These are phyloP conservation scores for Phyllotreta cruciferae DNA, from an alignment of 2,888 invertebrate genomes.

Conservation along the genomic window DNA sequence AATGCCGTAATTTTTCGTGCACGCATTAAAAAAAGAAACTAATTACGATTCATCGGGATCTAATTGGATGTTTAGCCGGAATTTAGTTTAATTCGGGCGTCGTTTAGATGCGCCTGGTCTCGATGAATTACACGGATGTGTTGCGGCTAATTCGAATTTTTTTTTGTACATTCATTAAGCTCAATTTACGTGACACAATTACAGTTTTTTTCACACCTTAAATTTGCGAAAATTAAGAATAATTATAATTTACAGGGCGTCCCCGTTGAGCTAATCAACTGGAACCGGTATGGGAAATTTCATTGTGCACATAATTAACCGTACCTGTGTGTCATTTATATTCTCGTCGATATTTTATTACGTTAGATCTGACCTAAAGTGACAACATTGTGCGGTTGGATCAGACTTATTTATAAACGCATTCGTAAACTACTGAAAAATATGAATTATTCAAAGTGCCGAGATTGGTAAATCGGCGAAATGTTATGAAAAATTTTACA, in stretches of 20 bases:
- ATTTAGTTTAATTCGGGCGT: slow-evolving; percentile 5
- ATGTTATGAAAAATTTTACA: slow-evolving; percentile 12
- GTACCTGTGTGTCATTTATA: slow-evolving; percentile 27
- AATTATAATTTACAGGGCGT: neutral
- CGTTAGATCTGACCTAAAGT: slow-evolving; percentile 29
- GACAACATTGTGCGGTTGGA: slow-evolving; percentile 34
- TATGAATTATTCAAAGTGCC: slow-evolving; percentile 31
- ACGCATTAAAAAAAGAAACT: slow-evolving; percentile 1
- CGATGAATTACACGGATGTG: neutral
- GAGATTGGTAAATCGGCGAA: slow-evolving; percentile 20
- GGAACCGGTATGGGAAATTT: slow-evolving; percentile 3
- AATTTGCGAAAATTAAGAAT: neutral
- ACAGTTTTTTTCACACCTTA: too few relatives aligned
- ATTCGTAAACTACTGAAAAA: slow-evolving; percentile 31
- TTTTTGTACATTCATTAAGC: neutral
- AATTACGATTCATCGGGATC: slow-evolving; percentile 4
- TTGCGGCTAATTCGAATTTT: neutral
- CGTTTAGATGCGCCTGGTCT: neutral
- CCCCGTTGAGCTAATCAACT: too few relatives aligned
- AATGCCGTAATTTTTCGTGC: neutral
- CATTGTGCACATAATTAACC: slow-evolving; percentile 16
- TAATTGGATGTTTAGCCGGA: slow-evolving; percentile 1
- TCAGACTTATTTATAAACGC: slow-evolving; percentile 37
- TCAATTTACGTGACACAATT: neutral
- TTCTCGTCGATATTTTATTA: slow-evolving; percentile 28